A percentile compares a stretch with the other conserved stretches of the same genome.
Evolutionary conservation across 2,888 invertebrate species (phyloP).

Genomic region (Dicranocentrus wangi): DNA sequence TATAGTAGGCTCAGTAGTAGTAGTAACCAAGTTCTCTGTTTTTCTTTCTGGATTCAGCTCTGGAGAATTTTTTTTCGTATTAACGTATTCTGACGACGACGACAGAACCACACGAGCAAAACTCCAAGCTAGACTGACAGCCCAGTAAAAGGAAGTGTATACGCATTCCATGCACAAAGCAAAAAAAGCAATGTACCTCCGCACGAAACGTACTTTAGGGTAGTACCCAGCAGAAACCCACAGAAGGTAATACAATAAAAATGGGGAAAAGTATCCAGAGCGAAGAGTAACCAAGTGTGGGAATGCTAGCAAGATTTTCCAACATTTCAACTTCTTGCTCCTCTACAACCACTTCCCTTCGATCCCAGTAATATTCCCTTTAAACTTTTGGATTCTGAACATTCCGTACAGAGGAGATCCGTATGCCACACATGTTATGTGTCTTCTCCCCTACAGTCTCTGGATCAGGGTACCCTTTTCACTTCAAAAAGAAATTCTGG

Average conservation of each 20-base stretch:
- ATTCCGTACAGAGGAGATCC: too few relatives aligned
- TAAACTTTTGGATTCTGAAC: too few relatives aligned
- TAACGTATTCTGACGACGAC: slow-evolving; percentile 43
- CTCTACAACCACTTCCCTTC: slow-evolving; percentile 14
- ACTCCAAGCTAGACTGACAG: neutral
- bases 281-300: slow-evolving; percentile 1
- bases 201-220: slow-evolving; percentile 7
- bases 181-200: neutral
- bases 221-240: neutral
- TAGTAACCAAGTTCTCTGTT: slow-evolving; percentile 21
- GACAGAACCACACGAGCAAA: slow-evolving; percentile 38
- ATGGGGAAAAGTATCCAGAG: neutral
- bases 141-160: neutral
- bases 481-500: neutral
- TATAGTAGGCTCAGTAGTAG: too few relatives aligned
- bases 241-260: neutral
- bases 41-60: slow-evolving; percentile 21
- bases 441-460: neutral
- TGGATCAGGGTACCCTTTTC: neutral
- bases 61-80: slow-evolving; percentile 34
- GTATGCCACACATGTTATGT: too few relatives aligned
- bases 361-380: slow-evolving; percentile 11
- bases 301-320: slow-evolving; percentile 17
- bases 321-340: slow-evolving; percentile 6
- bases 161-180: neutral